A percentile compares a stretch with the other conserved stretches of the same genome.
These are phyloP conservation scores for Boloria euphrosyne DNA, from an alignment of 2,888 invertebrate species.

Conservation along the genomic window DNA sequence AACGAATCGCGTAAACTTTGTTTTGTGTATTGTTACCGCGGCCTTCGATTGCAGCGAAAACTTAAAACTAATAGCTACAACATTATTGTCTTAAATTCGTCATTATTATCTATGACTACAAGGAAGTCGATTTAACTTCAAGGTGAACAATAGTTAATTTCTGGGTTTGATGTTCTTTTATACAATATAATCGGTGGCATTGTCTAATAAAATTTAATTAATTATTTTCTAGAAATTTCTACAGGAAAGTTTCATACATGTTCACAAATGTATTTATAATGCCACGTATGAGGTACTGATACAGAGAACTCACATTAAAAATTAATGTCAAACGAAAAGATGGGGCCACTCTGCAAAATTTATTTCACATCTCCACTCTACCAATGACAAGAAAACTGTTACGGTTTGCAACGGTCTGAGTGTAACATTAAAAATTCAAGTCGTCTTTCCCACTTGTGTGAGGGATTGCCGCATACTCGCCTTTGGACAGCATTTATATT, in stretches of 20 bases:
- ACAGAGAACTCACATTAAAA: constrained; percentile 76
- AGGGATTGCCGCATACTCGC: constrained; percentile 81
- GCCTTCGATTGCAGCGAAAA: constrained; percentile 71
- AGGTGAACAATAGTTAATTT: constrained; percentile 66
- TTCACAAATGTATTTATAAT: constrained; percentile 73
- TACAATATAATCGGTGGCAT: constrained; percentile 1
- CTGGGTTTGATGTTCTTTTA: constrained; percentile 26
- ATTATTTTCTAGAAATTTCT: constrained; percentile 1
- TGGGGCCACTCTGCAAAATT: constrained; percentile 83
- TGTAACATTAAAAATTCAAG: constrained; percentile 82
- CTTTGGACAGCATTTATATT: constrained; percentile 82
- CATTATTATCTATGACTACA: constrained; percentile 70
- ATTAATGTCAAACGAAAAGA: constrained; percentile 81
- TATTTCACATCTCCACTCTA: constrained; percentile 80
- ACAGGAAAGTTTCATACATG: constrained; percentile 47
- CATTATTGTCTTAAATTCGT: constrained; percentile 77
- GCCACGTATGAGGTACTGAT: constrained; percentile 73
- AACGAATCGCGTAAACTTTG: constrained; percentile 73
- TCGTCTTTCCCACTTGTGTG: constrained; percentile 82
- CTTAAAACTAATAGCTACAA: constrained; percentile 76
- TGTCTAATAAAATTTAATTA: constrained; percentile 9
- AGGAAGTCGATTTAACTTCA: constrained; percentile 77
- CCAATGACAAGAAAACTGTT: constrained; percentile 83
- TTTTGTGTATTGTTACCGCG: constrained; percentile 74
- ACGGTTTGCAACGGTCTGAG: constrained; percentile 82